phyloP scores from a whole-genome alignment of 2,113 vertebrate genomes.

The Campylomormyrus tamandua region DNA sequence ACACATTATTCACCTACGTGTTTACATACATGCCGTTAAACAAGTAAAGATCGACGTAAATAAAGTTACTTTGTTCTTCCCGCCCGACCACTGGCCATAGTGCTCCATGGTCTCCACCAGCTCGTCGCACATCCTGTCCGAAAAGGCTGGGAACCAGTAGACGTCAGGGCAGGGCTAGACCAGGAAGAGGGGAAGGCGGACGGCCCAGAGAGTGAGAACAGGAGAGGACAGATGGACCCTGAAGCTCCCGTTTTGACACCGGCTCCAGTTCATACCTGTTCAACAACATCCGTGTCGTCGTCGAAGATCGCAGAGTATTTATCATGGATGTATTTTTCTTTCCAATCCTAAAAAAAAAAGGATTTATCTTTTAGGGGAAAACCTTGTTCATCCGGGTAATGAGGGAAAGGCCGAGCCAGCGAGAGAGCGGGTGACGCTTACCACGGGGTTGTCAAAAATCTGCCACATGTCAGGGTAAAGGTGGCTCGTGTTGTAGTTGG shows the following conservation, averaged over 20 bases:
- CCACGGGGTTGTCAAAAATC: conserved; percentile 67
- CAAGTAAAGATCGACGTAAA: not conserved
- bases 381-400: too few relatives aligned
- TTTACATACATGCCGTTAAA: too few relatives aligned
- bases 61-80: conserved; percentile 53
- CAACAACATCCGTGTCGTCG: conserved; percentile 32
- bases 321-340: conserved; percentile 66
- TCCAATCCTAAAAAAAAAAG: conserved; percentile 59
- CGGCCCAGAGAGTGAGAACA: not conserved
- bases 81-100: conserved; percentile 67
- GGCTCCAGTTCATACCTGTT: conserved; percentile 49
- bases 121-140: conserved; percentile 62
- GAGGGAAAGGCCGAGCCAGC: not conserved
- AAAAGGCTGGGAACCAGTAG: conserved; percentile 70
- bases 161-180: conserved; percentile 66
- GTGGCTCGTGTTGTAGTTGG: conserved; percentile 57
- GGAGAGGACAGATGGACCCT: not conserved
- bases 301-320: conserved; percentile 63
- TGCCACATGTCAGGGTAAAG: conserved; percentile 70
- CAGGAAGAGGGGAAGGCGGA: not conserved
- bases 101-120: conserved; percentile 73
- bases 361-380: not conserved
- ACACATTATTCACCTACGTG: too few relatives aligned
- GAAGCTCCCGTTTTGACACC: not conserved
- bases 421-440: conserved; percentile 26